Base-by-base conservation (phyloP, 2,113 vertebrate genomes). In the Calonectris borealis region DNA sequence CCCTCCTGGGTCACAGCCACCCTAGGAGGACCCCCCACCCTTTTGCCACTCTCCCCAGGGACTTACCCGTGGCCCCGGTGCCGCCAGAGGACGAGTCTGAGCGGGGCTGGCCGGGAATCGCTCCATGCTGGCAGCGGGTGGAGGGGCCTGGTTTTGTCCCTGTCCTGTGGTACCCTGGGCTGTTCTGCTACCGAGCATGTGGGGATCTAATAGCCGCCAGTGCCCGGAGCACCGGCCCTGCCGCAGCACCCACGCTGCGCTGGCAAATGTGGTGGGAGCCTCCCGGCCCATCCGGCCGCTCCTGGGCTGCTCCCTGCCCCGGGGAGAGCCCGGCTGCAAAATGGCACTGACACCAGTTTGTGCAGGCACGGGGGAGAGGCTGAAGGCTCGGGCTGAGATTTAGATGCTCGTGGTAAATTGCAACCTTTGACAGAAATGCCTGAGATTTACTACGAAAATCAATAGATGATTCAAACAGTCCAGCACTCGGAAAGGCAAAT, bases 361-460 rank as follows among this genome's bases (percentile, higher is more conserved):
- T 54, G 76, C 49, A 42, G 64, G 32, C 12, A 36, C 6, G 6
- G 54, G 40, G 90, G 69, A 77, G 93, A 16, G 62, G 85, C 66
- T 4, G 86, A 27, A 13, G 85, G 91, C 51, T 27, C 1, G 0
- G 55, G 64, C 73, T 3, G n/a, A 79, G 97, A 93, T 96, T 95
- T 91, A 88, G 15, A 48, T 87, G 96, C 90, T 62, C 46, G 91
- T 76, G 95, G 95, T 79, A 88, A 96, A 96, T 92, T 82, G 94
- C 88, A 70, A 84, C 87, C 97, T 80, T 91, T 72, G 88, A 87
- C 96, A 86, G 94, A 88, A 83, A 83, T 32, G 11, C 94, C 89
- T 66, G 83, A 44, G 44, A 88, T 88, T 93, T 86, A 88, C 95
- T 76, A 19, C 6, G 0, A 25, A 86, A 91, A 95, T 95, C 96